These are phyloP conservation scores for Sinhomidia bicolor DNA, from an alignment of 2,888 invertebrate species.

Conservation along the genomic window DNA sequence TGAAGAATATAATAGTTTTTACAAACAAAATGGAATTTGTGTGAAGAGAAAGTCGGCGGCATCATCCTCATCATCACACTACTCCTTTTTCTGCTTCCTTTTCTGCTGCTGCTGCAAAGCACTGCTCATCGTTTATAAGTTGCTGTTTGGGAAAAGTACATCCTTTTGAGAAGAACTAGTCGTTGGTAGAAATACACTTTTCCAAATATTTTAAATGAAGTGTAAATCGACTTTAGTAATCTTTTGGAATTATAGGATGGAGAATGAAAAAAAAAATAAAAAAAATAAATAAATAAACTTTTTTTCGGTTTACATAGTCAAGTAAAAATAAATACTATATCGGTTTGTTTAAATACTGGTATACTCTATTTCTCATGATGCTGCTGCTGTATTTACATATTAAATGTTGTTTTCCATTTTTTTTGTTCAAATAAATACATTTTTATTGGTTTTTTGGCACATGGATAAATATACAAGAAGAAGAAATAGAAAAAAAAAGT, in stretches of 20 bases:
- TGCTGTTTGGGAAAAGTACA: too few relatives aligned
- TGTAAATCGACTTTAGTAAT: slow-evolving; percentile 19
- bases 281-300: too few relatives aligned
- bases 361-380: not conserved
- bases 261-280: too few relatives aligned
- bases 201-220: not conserved
- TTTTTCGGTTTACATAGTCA: too few relatives aligned
- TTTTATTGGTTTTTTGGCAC: not conserved
- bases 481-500: not conserved
- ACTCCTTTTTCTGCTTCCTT: too few relatives aligned
- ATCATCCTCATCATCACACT: too few relatives aligned
- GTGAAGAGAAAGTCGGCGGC: not conserved
- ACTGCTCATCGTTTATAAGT: too few relatives aligned
- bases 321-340: too few relatives aligned
- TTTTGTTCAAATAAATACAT: not conserved
- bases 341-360: too few relatives aligned
- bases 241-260: not conserved
- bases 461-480: not conserved
- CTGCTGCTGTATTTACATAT: too few relatives aligned
- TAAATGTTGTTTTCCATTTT: too few relatives aligned
- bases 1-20: slow-evolving; percentile 1
- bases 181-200: not conserved
- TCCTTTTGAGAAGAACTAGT: too few relatives aligned
- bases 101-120: not conserved
- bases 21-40: not conserved